phyloP scores from a whole-genome alignment of 2,113 vertebrate genomes.

The Euleptes europaea region DNA sequence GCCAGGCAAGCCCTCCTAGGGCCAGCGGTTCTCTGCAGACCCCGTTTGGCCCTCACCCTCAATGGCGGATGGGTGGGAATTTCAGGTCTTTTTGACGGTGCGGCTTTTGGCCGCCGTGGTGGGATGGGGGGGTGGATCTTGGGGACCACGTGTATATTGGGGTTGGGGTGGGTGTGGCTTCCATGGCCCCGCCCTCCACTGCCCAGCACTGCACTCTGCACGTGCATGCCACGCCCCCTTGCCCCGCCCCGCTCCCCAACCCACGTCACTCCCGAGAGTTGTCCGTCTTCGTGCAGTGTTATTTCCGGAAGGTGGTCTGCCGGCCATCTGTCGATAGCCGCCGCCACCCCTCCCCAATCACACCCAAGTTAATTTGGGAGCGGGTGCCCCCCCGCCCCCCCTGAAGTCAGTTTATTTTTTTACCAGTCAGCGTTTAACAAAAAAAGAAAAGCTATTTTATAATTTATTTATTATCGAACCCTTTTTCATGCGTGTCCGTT shows the following conservation, averaged over 20 bases:
- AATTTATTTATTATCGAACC: slow-evolving; percentile 52
- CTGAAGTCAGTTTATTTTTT: neutral
- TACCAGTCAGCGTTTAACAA: slow-evolving; percentile 24
- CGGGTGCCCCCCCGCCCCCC: neutral
- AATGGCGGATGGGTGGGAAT: too few relatives aligned
- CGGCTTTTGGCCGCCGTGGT: too few relatives aligned
- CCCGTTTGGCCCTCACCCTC: too few relatives aligned
- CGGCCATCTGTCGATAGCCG: neutral
- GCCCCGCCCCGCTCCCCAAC: neutral
- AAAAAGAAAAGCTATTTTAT: slow-evolving; percentile 37
- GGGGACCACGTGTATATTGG: neutral
- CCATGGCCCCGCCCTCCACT: neutral
- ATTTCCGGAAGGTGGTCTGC: neutral
- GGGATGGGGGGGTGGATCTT: neutral
- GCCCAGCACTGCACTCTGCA: neutral
- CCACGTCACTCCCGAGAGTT: neutral
- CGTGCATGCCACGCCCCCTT: neutral
- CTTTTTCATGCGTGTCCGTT: fast-evolving
- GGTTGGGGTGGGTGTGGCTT: neutral
- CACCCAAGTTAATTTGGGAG: neutral
- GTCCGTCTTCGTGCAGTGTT: neutral
- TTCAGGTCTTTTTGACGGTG: neutral
- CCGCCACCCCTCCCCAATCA: neutral
- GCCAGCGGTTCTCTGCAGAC: too few relatives aligned
- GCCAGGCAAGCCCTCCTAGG: neutral